phyloP scores from a whole-genome alignment of 2,113 vertebrate genomes.

The Callipepla californica region DNA sequence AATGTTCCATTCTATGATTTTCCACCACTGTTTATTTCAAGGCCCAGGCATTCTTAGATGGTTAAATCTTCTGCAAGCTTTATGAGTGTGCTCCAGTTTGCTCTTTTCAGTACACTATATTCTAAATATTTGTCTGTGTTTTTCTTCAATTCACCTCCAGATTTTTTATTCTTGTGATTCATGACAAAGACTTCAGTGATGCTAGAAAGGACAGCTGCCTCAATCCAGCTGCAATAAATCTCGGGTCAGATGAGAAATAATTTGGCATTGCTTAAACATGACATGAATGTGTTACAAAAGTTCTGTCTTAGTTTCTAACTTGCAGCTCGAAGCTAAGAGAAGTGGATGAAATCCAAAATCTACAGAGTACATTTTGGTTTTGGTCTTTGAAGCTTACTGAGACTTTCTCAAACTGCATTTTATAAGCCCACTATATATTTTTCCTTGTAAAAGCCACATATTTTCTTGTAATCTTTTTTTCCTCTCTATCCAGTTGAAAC shows the following conservation, averaged over 20 bases:
- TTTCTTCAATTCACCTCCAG: background rate
- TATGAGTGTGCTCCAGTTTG: background rate
- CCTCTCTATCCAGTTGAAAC: conserved; percentile 51
- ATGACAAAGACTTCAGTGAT: background rate
- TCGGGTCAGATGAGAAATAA: conserved; percentile 13
- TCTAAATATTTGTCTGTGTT: conserved; percentile 22
- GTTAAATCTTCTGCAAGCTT: conserved; percentile 8
- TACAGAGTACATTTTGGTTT: conserved; percentile 32
- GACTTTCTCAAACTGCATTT: conserved; percentile 54
- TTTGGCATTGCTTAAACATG: conserved; percentile 11
- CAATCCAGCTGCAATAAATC: conserved; percentile 20
- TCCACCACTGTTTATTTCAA: background rate
- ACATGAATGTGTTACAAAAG: background rate
- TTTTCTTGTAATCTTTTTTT: conserved; percentile 42
- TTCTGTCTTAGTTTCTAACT: background rate
- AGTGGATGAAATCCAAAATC: conserved; percentile 49
- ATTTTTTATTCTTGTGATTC: background rate
- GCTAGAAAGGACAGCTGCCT: conserved; percentile 1
- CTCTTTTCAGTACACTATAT: background rate
- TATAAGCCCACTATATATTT: conserved; percentile 40
- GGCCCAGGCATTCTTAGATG: background rate
- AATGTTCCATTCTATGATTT: background rate
- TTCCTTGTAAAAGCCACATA: background rate
- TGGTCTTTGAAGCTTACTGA: conserved; percentile 39
- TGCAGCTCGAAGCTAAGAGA: conserved; percentile 24